These are phyloP conservation scores for Aspiorhynchus laticeps DNA, from an alignment of 2,113 vertebrate species.

Conservation along the genomic window DNA sequence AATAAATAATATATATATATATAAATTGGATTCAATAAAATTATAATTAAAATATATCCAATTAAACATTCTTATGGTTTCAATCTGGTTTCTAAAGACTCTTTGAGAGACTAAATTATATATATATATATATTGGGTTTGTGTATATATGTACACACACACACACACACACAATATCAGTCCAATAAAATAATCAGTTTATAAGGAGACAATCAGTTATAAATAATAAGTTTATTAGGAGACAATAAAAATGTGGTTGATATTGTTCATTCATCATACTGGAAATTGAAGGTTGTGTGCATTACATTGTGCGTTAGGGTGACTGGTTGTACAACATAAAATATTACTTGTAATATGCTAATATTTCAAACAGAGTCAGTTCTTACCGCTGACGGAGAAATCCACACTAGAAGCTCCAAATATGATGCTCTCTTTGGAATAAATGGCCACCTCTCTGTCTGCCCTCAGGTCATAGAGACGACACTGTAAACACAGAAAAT, in stretches of 20 bases:
- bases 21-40: no score
- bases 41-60: no score
- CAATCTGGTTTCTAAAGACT: no score
- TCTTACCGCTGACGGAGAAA: constrained; percentile 97
- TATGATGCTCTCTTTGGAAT: constrained; percentile 99
- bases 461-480: constrained; percentile 96
- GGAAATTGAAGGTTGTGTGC: not conserved
- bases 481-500: constrained; percentile 78
- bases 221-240: no score
- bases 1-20: no score
- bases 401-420: constrained; percentile 97
- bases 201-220: no score
- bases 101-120: no score
- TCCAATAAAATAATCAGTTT: not conserved
- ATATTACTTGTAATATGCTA: not conserved
- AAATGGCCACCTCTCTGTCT: constrained; percentile 97
- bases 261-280: not conserved
- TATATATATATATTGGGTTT: no score
- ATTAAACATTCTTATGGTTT: no score
- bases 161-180: not conserved
- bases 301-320: not conserved
- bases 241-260: not conserved
- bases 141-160: no score
- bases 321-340: not conserved
- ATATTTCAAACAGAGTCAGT: not conserved